Percentiles rank a stretch among this genome's conserved stretches.
Evolutionary conservation across 2,888 invertebrate species (phyloP).

Genomic region (Chelonus formosanus): DNA sequence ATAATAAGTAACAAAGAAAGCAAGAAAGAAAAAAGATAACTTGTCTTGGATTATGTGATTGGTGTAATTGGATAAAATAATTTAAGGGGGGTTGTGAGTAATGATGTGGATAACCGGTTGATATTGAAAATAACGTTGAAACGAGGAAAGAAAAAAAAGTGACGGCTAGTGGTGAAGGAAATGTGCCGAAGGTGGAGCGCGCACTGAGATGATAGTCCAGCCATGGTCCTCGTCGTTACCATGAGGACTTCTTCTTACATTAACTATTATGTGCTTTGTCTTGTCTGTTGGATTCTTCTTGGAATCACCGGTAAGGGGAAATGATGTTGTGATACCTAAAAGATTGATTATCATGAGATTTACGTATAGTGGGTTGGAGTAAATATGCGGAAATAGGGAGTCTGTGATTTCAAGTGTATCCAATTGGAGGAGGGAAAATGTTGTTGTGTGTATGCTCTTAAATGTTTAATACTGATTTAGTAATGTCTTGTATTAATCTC

Average conservation of each 20-base stretch:
- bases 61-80: constrained; percentile 7
- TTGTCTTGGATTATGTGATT: constrained; percentile 20
- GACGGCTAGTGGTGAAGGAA: neutral
- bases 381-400: constrained; percentile 20
- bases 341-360: constrained; percentile 2
- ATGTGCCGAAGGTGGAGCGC: constrained; percentile 38
- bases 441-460: neutral
- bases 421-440: neutral
- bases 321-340: neutral
- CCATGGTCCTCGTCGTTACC: constrained; percentile 55
- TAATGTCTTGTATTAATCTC: too few relatives aligned
- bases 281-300: constrained; percentile 63
- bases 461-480: neutral
- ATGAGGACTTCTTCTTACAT: constrained; percentile 64
- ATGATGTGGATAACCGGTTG: constrained; percentile 12
- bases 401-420: constrained; percentile 1
- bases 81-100: neutral
- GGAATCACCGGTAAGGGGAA: constrained; percentile 61
- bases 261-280: constrained; percentile 64
- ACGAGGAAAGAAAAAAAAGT: neutral
- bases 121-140: neutral
- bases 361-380: constrained; percentile 22
- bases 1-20: neutral
- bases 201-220: constrained; percentile 46
- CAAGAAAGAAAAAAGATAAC: too few relatives aligned